These are phyloP conservation scores for Cremastinae sp. DNA, from an alignment of 2,888 invertebrate genomes.

Conservation along the genomic window DNA sequence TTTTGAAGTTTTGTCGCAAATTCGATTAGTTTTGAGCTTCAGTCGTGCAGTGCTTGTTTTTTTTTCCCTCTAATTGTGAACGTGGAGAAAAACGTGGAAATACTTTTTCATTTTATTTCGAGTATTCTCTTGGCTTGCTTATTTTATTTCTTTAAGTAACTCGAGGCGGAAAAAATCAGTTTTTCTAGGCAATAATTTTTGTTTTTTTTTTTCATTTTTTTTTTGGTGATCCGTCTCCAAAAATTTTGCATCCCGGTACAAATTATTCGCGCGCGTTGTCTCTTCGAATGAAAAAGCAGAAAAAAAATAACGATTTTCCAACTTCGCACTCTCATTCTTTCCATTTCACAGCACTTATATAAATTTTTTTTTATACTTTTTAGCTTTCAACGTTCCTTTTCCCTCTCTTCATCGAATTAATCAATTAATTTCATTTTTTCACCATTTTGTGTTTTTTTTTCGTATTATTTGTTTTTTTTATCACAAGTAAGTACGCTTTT, in stretches of 20 bases:
- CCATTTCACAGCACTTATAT: slow-evolving; percentile 52
- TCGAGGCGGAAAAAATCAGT: background rate
- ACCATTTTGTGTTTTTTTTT: background rate
- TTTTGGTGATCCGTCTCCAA: no score
- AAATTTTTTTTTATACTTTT: slow-evolving; percentile 27
- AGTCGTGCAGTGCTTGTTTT: no score
- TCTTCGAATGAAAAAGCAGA: background rate
- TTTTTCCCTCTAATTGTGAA: no score
- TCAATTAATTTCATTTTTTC: slow-evolving; percentile 15
- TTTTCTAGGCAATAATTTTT: no score
- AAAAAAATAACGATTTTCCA: background rate
- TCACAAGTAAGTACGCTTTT: slow-evolving; percentile 53
- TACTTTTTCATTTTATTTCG: no score
- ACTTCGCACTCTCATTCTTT: slow-evolving; percentile 27
- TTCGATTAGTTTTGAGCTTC: no score
- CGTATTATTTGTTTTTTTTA: slow-evolving; percentile 24
- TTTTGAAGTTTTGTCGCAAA: no score
- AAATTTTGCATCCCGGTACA: background rate
- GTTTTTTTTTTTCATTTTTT: slow-evolving; percentile 29
- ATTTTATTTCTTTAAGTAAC: no score
- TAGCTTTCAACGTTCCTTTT: slow-evolving; percentile 35
- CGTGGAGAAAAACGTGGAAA: no score
- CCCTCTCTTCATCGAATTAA: slow-evolving; percentile 19
- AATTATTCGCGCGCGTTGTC: no score
- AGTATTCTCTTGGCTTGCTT: no score